Percentiles rank a stretch among this genome's conserved stretches.
Conservation (phyloP, 2,888 invertebrate species). For the Muschampia plurimacula region DNA sequence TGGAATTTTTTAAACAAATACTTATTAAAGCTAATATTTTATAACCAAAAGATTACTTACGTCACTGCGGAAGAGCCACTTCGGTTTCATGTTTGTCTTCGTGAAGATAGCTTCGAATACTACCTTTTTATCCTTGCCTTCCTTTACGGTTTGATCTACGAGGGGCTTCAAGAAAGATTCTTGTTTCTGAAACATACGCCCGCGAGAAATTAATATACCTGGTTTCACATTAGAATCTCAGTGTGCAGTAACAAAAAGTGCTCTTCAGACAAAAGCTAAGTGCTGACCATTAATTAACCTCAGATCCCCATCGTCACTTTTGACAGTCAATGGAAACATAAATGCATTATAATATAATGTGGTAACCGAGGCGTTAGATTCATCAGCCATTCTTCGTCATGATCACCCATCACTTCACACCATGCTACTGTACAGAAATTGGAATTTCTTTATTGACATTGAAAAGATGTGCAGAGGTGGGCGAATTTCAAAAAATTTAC, state of each 20-base stretch:
- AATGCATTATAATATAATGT: constrained; percentile 69
- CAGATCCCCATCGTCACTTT: constrained; percentile 30
- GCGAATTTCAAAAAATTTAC: constrained; percentile 46
- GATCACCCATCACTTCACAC: constrained; percentile 64
- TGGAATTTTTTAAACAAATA: not conserved
- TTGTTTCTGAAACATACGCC: constrained; percentile 90
- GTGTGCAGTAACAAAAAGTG: constrained; percentile 77
- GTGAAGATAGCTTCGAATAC: constrained; percentile 97
- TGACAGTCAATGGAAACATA: constrained; percentile 48
- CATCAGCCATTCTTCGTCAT: constrained; percentile 71
- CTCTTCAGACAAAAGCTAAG: constrained; percentile 77
- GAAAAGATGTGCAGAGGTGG: constrained; percentile 63
- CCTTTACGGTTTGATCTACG: constrained; percentile 96
- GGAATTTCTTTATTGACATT: constrained; percentile 64
- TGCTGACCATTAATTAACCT: constrained; percentile 59
- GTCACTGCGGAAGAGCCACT: constrained; percentile 96
- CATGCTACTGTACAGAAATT: constrained; percentile 83
- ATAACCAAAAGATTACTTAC: constrained; percentile 85
- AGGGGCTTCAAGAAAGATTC: constrained; percentile 97
- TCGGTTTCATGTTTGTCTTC: constrained; percentile 97
- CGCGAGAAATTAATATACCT: constrained; percentile 61
- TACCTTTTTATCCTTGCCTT: constrained; percentile 98
- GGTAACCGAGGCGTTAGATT: constrained; percentile 78
- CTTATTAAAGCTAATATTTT: not conserved
- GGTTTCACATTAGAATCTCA: constrained; percentile 36